These are phyloP conservation scores for Platichthys stellatus DNA, from an alignment of 2,113 vertebrate species.

Conservation along the genomic window DNA sequence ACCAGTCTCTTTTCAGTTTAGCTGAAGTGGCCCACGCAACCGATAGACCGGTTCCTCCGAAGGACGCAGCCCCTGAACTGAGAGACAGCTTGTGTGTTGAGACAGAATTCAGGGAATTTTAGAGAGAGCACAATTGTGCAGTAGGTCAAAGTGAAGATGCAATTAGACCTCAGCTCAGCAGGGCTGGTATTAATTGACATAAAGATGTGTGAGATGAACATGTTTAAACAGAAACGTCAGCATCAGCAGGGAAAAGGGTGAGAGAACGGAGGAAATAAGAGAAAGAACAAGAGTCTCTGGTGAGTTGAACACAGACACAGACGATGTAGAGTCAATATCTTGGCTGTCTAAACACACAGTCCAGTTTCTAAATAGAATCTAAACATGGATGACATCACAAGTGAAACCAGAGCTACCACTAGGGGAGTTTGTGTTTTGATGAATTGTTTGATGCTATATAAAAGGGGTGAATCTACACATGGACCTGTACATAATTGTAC, in stretches of 20 bases:
- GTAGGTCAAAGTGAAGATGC: not conserved
- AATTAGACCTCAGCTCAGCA: not conserved
- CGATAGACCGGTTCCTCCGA: no score
- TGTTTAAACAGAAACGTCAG: not conserved
- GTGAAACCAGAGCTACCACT: no score
- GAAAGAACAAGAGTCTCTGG: slow-evolving; percentile 4
- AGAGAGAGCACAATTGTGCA: not conserved
- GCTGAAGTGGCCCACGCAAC: no score
- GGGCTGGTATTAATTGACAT: not conserved
- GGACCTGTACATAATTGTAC: no score
- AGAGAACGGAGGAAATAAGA: not conserved
- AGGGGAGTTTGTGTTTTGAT: no score
- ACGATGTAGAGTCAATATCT: not conserved
- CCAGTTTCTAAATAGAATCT: no score
- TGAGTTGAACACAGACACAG: not conserved
- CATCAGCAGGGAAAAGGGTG: not conserved
- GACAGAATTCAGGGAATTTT: not conserved
- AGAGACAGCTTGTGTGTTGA: no score
- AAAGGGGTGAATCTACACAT: no score
- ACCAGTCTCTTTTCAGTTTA: no score
- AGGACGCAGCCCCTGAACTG: no score
- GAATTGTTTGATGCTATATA: no score
- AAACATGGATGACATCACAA: not conserved
- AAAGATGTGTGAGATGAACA: not conserved
- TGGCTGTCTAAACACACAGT: not conserved